phyloP scores from a whole-genome alignment of 2,888 invertebrate species.

The Azorinus chamasolen region DNA sequence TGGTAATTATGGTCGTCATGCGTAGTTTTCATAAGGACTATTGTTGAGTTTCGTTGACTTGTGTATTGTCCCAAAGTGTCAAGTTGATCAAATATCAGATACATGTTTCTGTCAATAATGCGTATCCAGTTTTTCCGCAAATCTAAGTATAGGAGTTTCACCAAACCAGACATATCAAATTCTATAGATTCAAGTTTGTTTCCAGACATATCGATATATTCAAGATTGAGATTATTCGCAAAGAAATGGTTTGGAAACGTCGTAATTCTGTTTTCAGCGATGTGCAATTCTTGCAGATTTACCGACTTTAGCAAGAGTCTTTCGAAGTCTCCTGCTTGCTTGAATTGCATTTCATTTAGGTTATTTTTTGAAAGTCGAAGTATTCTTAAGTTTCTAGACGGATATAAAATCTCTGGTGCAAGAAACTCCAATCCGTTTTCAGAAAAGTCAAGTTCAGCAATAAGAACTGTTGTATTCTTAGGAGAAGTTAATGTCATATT shows the following conservation, averaged over 20 bases:
- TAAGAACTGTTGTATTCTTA: background rate
- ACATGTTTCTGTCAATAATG: background rate
- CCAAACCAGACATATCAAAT: constrained; percentile 16
- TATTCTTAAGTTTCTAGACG: constrained; percentile 1
- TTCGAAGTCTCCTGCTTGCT: constrained; percentile 5
- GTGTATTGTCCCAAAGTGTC: too few relatives aligned
- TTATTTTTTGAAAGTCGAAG: too few relatives aligned
- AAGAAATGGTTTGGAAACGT: constrained; percentile 11
- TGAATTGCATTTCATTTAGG: constrained; percentile 4
- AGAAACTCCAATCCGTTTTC: constrained; percentile 17
- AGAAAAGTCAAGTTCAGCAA: constrained; percentile 15
- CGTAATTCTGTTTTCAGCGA: constrained; percentile 14
- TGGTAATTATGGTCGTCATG: background rate
- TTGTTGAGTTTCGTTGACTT: too few relatives aligned
- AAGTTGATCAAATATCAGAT: constrained; percentile 8
- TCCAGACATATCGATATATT: too few relatives aligned
- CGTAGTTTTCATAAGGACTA: too few relatives aligned
- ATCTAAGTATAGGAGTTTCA: constrained; percentile 5
- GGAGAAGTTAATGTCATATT: constrained; percentile 2
- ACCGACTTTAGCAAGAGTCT: background rate
- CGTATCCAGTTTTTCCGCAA: constrained; percentile 8
- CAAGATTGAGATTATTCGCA: constrained; percentile 12
- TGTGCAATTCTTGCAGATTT: constrained; percentile 1
- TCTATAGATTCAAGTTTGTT: constrained; percentile 1
- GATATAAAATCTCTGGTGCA: constrained; percentile 1